phyloP scores from a whole-genome alignment of 2,888 invertebrate species.

The Lasioglossum calceatum region DNA sequence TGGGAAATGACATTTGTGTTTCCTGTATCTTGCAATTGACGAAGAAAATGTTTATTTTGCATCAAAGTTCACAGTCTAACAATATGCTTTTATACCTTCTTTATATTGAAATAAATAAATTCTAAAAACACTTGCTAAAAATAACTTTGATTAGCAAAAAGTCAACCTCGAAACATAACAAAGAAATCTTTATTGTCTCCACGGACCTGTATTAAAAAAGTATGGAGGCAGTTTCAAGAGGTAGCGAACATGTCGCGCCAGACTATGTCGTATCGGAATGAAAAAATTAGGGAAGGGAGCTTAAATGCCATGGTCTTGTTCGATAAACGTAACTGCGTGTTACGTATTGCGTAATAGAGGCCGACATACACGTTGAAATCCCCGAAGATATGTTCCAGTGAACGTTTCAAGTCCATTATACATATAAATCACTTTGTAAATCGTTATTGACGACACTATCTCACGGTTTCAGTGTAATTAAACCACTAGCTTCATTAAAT shows the following conservation, averaged over 20 bases:
- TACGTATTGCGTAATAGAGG: conserved; percentile 2
- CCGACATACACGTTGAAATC: neutral
- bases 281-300: conserved; percentile 17
- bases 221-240: neutral
- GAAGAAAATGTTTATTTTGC: too few species aligned
- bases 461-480: neutral
- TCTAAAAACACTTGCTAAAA: too few species aligned
- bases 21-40: too few species aligned
- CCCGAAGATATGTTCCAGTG: neutral
- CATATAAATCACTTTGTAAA: conserved; percentile 6
- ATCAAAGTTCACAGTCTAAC: too few species aligned
- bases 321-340: conserved; percentile 56
- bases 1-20: too few species aligned
- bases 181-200: neutral
- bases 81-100: too few species aligned
- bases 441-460: neutral
- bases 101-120: too few species aligned
- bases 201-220: neutral
- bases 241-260: neutral
- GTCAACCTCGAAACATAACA: too few species aligned
- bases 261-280: neutral
- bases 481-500: neutral
- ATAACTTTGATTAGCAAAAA: neutral
- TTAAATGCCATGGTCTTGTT: conserved; percentile 53
- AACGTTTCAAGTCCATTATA: neutral